phyloP scores from a whole-genome alignment of 2,113 vertebrate species.

The Typhlomys cinereus region DNA sequence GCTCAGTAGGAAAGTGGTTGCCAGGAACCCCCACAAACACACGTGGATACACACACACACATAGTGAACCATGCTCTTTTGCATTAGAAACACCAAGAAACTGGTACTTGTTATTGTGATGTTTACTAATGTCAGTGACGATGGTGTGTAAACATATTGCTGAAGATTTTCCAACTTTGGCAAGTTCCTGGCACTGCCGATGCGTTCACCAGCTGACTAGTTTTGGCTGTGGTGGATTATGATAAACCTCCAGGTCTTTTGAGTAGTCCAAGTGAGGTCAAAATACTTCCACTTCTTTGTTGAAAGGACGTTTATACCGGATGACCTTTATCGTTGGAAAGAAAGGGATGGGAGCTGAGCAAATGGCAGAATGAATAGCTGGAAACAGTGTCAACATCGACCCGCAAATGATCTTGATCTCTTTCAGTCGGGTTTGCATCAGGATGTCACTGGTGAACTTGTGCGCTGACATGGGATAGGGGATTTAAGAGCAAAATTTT shows the following conservation, averaged over 20 bases:
- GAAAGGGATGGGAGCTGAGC: not conserved
- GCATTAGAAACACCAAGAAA: constrained; percentile 92
- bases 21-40: not conserved
- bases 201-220: constrained; percentile 91
- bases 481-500: not conserved
- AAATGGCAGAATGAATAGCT: not conserved
- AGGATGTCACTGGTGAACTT: not conserved
- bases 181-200: constrained; percentile 91
- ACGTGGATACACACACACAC: constrained; percentile 57
- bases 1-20: not conserved
- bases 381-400: not conserved
- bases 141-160: constrained; percentile 91
- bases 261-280: constrained; percentile 77
- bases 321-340: constrained; percentile 7
- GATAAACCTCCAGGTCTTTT: constrained; percentile 93
- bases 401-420: not conserved
- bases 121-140: constrained; percentile 91
- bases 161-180: constrained; percentile 92
- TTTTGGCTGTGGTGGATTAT: constrained; percentile 93
- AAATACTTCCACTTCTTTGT: constrained; percentile 1
- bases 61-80: constrained; percentile 91
- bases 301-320: not conserved
- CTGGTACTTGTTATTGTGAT: constrained; percentile 89
- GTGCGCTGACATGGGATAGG: not conserved
- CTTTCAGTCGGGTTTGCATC: not conserved